These are phyloP conservation scores for Tipula lateralis DNA, from an alignment of 2,888 invertebrate genomes.

Conservation along the genomic window DNA sequence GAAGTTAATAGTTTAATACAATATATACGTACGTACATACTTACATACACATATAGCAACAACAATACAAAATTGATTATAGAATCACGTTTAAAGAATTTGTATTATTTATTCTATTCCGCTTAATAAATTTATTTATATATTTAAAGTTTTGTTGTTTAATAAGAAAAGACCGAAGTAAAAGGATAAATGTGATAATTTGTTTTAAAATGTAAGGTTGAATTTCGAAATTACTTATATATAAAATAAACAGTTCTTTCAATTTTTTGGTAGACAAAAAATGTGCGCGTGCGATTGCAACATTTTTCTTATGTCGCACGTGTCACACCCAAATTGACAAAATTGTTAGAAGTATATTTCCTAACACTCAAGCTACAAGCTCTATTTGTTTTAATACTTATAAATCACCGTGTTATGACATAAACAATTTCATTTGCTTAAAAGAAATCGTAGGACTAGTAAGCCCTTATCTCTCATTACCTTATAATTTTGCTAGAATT, in stretches of 20 bases:
- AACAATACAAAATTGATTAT: conserved; percentile 11
- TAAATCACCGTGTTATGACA: too few species aligned
- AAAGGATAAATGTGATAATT: conserved; percentile 24
- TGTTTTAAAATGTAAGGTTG: conserved; percentile 24
- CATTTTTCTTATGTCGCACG: neutral
- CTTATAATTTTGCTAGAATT: too few species aligned
- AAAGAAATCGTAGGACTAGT: too few species aligned
- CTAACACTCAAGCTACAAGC: too few species aligned
- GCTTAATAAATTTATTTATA: conserved; percentile 13
- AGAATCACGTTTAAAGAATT: conserved; percentile 24
- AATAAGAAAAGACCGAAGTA: neutral
- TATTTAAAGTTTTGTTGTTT: neutral
- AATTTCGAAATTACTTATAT: neutral
- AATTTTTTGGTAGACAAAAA: neutral
- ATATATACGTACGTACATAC: neutral
- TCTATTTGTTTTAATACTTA: too few species aligned
- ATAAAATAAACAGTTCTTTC: neutral
- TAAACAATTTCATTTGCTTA: too few species aligned
- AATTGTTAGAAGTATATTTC: neutral
- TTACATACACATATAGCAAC: neutral
- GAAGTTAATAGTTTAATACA: conserved; percentile 4
- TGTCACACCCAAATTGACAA: conserved; percentile 6
- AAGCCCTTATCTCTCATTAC: too few species aligned
- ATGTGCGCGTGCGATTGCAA: neutral
- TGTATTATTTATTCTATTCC: neutral